Conservation (phyloP, 30 jellyfish, hydroid and myxozoan species). For the Pseudorhiza aurosa region DNA sequence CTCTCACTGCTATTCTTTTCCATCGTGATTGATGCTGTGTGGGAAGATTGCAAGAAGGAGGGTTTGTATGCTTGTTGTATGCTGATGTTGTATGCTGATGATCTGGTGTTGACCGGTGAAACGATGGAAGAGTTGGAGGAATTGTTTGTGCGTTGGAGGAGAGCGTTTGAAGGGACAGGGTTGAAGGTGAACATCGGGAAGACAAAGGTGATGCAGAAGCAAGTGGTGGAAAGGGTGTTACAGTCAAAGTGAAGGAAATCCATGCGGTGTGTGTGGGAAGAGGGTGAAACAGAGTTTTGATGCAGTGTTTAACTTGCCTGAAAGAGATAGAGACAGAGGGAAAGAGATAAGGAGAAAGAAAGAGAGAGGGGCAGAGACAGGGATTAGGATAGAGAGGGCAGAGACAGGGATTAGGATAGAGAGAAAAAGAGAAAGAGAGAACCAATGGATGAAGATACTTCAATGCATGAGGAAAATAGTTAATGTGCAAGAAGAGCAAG, state of each 20-base stretch:
- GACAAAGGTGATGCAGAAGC: slow-evolving; percentile 1
- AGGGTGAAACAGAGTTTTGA: not conserved
- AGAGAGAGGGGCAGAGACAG: too few relatives aligned
- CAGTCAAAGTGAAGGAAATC: slow-evolving; percentile 9
- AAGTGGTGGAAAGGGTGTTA: slow-evolving; percentile 3
- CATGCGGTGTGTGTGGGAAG: slow-evolving; percentile 34
- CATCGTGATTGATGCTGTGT: slow-evolving; percentile 5
- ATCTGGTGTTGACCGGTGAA: slow-evolving; percentile 28
- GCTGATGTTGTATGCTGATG: slow-evolving; percentile 16
- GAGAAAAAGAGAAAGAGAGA: not conserved
- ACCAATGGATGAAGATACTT: too few relatives aligned
- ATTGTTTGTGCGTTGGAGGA: not conserved
- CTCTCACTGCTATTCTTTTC: slow-evolving; percentile 16
- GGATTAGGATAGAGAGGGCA: too few relatives aligned
- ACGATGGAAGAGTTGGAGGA: slow-evolving; percentile 17
- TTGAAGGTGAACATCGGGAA: slow-evolving; percentile 11
- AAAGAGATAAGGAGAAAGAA: too few relatives aligned
- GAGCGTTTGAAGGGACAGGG: slow-evolving; percentile 13
- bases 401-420: too few relatives aligned
- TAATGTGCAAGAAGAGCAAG: too few relatives aligned
- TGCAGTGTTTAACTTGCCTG: too few relatives aligned
- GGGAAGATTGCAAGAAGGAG: not conserved
- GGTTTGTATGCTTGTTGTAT: slow-evolving; percentile 2
- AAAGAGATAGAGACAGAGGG: too few relatives aligned
- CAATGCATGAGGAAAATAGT: too few relatives aligned